Base-by-base conservation (phyloP, 2,113 vertebrate species). In the Elephantulus edwardii region DNA sequence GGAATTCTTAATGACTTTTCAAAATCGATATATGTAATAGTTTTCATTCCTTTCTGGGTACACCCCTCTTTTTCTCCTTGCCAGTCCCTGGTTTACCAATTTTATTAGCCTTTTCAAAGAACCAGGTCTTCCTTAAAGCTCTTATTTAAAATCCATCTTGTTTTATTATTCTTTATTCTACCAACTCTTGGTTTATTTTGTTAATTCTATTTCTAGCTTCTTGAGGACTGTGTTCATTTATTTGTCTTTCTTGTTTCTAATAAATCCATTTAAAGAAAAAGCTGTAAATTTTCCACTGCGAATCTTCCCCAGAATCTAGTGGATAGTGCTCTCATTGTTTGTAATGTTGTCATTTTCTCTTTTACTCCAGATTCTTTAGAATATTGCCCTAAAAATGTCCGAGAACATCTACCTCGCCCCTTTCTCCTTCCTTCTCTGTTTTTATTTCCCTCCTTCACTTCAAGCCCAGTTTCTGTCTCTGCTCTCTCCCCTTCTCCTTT, bases 161-260 rank as follows among this genome's bases (percentile, higher is more conserved):
- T 88, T 77, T 90, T 44, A 22, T 89, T 68, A 42, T 11, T 68
- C 78, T 93, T 60, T 83, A 9, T 76, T 62, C 64, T 71, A 24
- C 5, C 30, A 26, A 77, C 54, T 82, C 71, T 80, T 54, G 42
- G 48, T 20, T 92, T 71, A 77, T 80, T 74, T 86, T 92, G 28
- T 74, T 92, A n/a, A 38, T 64, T n/a, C 66, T 60, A 0, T 74
- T 92, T 83, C 50, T 80, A 64, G 20, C 52, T 91, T 79, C 52
- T 52, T 83, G 77, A 85, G 20, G 58, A 26, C 70, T 66, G 38
- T 78, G 62, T 83, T 91, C 33, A 75, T 46, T 81, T 35, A 35
- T 48, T 86, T 81, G 42, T 80, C 78, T 86, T 72, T 88, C 68
- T 82, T 81, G 26, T 42, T 60, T 68, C 52, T 83, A 64, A 83